Evolutionary conservation across 35 echinoderm and acorn worm species (phyloP).

Genomic region (Heliocidaris erythrogramma): DNA sequence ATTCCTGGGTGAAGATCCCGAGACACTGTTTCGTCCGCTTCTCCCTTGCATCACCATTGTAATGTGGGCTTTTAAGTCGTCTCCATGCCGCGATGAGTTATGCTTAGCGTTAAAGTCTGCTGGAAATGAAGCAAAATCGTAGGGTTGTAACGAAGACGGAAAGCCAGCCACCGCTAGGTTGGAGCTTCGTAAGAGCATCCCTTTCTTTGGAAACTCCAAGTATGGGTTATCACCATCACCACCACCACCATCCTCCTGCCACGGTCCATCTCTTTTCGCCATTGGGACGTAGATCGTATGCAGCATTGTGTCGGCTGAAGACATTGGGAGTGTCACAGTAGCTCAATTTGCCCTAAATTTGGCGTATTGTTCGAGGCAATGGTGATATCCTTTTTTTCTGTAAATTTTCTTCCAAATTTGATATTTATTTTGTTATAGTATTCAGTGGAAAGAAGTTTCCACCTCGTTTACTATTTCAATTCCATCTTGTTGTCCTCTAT

Average conservation of each 20-base stretch:
- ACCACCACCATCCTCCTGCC: not conserved
- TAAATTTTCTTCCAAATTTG: not conserved
- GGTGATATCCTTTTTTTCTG: not conserved
- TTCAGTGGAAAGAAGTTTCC: not conserved
- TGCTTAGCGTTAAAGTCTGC: not conserved
- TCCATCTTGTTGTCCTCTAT: not conserved
- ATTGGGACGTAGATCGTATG: not conserved
- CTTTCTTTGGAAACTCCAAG: not conserved
- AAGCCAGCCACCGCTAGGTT: constrained; percentile 8
- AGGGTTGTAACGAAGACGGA: not conserved
- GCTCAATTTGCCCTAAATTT: not conserved
- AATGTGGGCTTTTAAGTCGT: not conserved
- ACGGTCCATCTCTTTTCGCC: not conserved
- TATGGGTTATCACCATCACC: not conserved
- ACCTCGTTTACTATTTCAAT: not conserved
- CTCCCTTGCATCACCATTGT: constrained; percentile 13
- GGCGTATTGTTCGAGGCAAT: not conserved
- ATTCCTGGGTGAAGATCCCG: too few relatives aligned
- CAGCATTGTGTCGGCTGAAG: not conserved
- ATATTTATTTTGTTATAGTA: not conserved
- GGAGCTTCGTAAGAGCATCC: constrained; percentile 31
- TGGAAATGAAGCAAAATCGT: not conserved
- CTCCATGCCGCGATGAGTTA: not conserved
- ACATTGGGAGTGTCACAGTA: not conserved
- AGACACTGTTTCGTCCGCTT: not conserved